Conservation (phyloP, 2,888 invertebrate genomes). For the Caenorhabditis doughertyi region DNA sequence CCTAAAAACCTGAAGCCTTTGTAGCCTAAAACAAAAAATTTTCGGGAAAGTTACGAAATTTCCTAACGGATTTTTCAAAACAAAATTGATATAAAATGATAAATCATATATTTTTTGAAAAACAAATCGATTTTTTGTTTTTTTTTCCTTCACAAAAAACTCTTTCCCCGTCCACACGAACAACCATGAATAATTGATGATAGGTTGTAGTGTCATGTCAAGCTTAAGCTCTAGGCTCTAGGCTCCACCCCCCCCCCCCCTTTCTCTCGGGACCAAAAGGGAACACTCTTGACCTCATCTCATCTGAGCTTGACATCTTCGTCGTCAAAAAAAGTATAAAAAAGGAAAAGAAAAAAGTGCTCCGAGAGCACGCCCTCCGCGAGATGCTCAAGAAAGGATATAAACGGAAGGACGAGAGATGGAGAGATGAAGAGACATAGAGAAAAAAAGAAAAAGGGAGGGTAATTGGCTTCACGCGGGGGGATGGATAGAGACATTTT, state of each 20-base stretch:
- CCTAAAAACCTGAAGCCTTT: no score
- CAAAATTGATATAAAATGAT: no score
- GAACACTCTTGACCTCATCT: no score
- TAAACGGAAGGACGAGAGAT: constrained; percentile 27
- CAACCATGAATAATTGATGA: constrained; percentile 1
- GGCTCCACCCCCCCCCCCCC: no score
- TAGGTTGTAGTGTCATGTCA: not conserved
- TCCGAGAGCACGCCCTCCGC: no score
- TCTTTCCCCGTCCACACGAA: not conserved
- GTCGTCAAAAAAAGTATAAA: not conserved
- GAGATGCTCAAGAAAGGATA: constrained; percentile 40
- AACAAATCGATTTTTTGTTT: not conserved
- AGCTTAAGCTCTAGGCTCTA: no score
- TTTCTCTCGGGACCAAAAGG: no score
- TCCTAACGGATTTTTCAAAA: no score
- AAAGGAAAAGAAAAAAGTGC: constrained; percentile 13
- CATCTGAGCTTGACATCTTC: not conserved
- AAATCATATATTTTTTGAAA: no score
- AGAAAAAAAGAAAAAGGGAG: constrained; percentile 10
- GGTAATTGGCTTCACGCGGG: constrained; percentile 53
- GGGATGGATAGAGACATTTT: not conserved
- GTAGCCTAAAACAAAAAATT: no score
- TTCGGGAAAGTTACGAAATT: no score
- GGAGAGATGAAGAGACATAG: constrained; percentile 15
- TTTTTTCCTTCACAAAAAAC: not conserved